Base-by-base conservation (phyloP, 2,888 invertebrate genomes). In the Eupithecia dodoneata region DNA sequence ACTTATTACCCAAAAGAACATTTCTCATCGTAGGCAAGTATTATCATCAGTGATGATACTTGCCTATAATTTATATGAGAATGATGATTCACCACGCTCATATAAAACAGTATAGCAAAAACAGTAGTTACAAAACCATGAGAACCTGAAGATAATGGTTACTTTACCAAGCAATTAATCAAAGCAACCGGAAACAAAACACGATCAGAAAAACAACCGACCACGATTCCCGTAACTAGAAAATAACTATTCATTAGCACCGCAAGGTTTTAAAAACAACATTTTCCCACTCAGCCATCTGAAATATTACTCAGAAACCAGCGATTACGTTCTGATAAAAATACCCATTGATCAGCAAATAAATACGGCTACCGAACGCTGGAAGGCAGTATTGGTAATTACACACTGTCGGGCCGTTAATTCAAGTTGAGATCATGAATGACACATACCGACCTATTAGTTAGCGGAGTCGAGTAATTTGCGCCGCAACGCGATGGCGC, bases 351-450 rank as follows among this genome's bases (percentile, higher is more conserved):
- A 81, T 82, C 81, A 79, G 78, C 70, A 74, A 80, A 78, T 77
- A 79, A 81, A 81, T 78, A 71, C 81, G 65, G 83, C 83, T 85
- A 83, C 84, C 81, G 83, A 83, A 84, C 79, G 78, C 81, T 82
- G 73, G 77, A 75, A 79, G 81, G 81, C 80, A 74, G 74, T 71
- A 72, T 55, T 73, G 9, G 80, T 85, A 85, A 85, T 85, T 79
- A 85, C 75, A 84, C 73, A 75, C 75, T 76, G 77, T 74, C 78
- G 75, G 55, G 71, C 71, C 65, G 79, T 83, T 83, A 83, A 83
- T 84, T 82, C 80, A 75, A 80, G 76, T 74, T 76, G 70, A 77
- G 79, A 81, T 81, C 80, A 79, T 80, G 81, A 82, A 79, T 83
- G 80, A 81, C 83, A 82, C 77, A 82, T 75, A 80, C 75, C 75